Conservation (phyloP, 2,797 vertebrate species). For the Huso huso region DNA sequence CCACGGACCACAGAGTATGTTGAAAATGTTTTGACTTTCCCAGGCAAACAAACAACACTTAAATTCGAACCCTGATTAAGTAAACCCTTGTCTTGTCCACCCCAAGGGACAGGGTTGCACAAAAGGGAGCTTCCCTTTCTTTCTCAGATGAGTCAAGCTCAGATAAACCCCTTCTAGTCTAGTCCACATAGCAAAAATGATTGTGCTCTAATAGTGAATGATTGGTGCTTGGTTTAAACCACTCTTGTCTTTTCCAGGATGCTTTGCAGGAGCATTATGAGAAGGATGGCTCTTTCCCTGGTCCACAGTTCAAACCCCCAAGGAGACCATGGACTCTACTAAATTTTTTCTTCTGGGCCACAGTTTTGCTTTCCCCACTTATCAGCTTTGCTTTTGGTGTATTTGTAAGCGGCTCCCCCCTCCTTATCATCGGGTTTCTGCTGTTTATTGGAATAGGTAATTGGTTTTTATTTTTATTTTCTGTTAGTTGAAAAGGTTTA, state of each 20-base stretch:
- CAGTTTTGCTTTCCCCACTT: conserved; percentile 87
- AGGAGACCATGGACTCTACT: conserved; percentile 85
- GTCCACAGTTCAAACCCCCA: conserved; percentile 66
- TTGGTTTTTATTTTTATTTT: background rate
- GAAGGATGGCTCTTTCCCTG: conserved; percentile 80
- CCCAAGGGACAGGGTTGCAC: too few relatives aligned
- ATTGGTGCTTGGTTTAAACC: background rate
- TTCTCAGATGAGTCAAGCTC: background rate
- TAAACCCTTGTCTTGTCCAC: too few relatives aligned
- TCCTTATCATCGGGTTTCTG: conserved; percentile 86
- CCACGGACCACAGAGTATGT: too few relatives aligned
- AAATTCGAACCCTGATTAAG: too few relatives aligned
- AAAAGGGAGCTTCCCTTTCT: background rate
- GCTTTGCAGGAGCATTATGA: conserved; percentile 85
- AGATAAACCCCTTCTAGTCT: too few relatives aligned
- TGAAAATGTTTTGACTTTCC: too few relatives aligned
- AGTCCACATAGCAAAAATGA: too few relatives aligned
- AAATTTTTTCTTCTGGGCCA: conserved; percentile 94
- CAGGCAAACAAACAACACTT: too few relatives aligned
- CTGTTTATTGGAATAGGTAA: conserved; percentile 88
- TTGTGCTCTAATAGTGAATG: too few relatives aligned
- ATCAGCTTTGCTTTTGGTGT: conserved; percentile 87
- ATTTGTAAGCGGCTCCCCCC: conserved; percentile 86
- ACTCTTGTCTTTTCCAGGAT: conserved; percentile 55
- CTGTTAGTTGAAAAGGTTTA: background rate